Evolutionary conservation across 2,113 vertebrate genomes (phyloP), one percentile per base, ranked within the genome.

Genomic region (Xiphophorus hellerii): DNA sequence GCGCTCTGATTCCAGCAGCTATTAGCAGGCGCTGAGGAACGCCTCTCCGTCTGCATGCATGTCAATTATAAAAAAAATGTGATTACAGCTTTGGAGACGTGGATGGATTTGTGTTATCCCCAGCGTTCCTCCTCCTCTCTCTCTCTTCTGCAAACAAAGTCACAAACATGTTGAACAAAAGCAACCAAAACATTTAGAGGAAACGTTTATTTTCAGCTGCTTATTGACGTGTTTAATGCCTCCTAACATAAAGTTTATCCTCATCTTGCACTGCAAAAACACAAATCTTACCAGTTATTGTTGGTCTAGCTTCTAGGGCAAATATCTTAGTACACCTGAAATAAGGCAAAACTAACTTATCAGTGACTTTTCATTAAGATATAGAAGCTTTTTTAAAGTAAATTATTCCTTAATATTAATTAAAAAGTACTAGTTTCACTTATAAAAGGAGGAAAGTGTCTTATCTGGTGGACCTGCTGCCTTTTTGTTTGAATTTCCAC

Each of bases 1-100:
- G 80, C 64, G 64, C 62, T 77, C 82, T 88, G 87, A 79, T 81
- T 82, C 66, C 48, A 67, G 77, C 78, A 48, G 81, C 82, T 87
- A 83, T 90, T 92, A 89, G 80, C 74, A 29, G 30, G 82, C 82
- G 44, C 17, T 48, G 17, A 48, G 44, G 44, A 48, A 58, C 28
- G 20, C 87, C 88, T 9, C 60, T 68, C 84, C 86, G 89, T 90
- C 85, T 84, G 44, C 44, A 5, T 48, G 44, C 44, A 48, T 20
- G 77, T 89, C 92, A 89, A 88, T 92, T 90, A 86, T 79, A 81
- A 89, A 89, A 89, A 89, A 89, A 88, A 90, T 86, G 75, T 54
- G 79, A 92, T 91, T 90, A 91, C 73, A 72, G 78, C 77, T 58
- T 76, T 80, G 84, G 75, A 84, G 87, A 73, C 84, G 75, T 62